Conservation (phyloP, 2,888 invertebrate genomes). For the Eumacrocentrus americanus region DNA sequence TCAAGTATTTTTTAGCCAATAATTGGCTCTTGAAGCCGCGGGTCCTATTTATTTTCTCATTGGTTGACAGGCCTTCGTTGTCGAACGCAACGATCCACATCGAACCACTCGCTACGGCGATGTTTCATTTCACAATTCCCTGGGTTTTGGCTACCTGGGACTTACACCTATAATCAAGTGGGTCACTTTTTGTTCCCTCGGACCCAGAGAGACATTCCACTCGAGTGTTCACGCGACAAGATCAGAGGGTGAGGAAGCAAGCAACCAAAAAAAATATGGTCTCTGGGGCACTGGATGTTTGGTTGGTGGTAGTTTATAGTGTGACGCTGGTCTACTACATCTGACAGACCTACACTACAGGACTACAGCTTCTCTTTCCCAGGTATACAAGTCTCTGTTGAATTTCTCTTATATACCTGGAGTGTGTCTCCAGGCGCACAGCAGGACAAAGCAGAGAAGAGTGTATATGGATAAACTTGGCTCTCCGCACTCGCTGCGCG, state of each 20-base stretch:
- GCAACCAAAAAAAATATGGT: slow-evolving; percentile 15
- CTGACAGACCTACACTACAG: slow-evolving; percentile 5
- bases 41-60: no score
- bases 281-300: background rate
- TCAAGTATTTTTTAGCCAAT: no score
- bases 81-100: no score
- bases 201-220: slow-evolving; percentile 23
- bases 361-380: slow-evolving; percentile 20
- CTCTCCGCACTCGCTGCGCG: slow-evolving; percentile 18
- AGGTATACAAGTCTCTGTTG: slow-evolving; percentile 32
- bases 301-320: slow-evolving; percentile 15
- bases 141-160: slow-evolving; percentile 25
- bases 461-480: background rate
- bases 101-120: no score
- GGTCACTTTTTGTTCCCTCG: slow-evolving; percentile 31
- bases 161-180: slow-evolving; percentile 36
- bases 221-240: slow-evolving; percentile 26
- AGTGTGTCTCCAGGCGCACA: slow-evolving; percentile 15
- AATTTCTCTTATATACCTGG: slow-evolving; percentile 3
- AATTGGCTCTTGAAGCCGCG: no score
- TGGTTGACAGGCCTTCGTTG: no score
- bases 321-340: slow-evolving; percentile 36
- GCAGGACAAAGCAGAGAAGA: slow-evolving; percentile 28
- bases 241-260: slow-evolving; percentile 9
- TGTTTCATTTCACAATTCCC: slow-evolving; percentile 34